Percentiles rank a stretch among this genome's conserved stretches.
Evolutionary conservation across 2,113 vertebrate genomes (phyloP).

Genomic region (Zosterops japonicus): DNA sequence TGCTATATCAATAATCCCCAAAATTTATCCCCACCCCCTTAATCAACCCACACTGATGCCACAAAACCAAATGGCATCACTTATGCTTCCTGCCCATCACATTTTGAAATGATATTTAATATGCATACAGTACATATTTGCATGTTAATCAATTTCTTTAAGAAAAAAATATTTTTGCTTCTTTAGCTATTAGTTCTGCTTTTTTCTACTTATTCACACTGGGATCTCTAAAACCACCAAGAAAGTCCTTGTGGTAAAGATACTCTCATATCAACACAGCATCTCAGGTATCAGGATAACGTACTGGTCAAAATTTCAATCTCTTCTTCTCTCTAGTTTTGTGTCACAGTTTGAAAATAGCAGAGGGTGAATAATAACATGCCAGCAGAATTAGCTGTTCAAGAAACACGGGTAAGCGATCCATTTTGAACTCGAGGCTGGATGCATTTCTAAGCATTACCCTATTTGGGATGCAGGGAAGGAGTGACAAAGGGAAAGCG

Average conservation of each 20-base stretch:
- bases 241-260: constrained; percentile 56
- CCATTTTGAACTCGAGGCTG: background rate
- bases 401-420: constrained; percentile 21
- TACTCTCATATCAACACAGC: constrained; percentile 18
- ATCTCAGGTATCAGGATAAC: constrained; percentile 48
- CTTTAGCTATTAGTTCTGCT: constrained; percentile 36
- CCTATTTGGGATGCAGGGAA: background rate
- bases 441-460: background rate
- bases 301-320: constrained; percentile 43
- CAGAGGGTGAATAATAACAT: constrained; percentile 35
- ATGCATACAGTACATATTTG: constrained; percentile 66
- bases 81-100: constrained; percentile 72
- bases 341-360: constrained; percentile 48
- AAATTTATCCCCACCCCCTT: constrained; percentile 74
- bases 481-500: background rate
- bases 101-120: constrained; percentile 71
- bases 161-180: constrained; percentile 53
- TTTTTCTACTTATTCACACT: constrained; percentile 39
- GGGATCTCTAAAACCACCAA: constrained; percentile 66
- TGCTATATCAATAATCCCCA: constrained; percentile 75
- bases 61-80: constrained; percentile 79
- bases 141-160: constrained; percentile 64
- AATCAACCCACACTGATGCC: constrained; percentile 77
- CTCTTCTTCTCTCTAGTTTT: constrained; percentile 57
- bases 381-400: constrained; percentile 40